These are phyloP conservation scores for Cyprinodon variegatus DNA, from an alignment of 2,113 vertebrate species.

Conservation along the genomic window DNA sequence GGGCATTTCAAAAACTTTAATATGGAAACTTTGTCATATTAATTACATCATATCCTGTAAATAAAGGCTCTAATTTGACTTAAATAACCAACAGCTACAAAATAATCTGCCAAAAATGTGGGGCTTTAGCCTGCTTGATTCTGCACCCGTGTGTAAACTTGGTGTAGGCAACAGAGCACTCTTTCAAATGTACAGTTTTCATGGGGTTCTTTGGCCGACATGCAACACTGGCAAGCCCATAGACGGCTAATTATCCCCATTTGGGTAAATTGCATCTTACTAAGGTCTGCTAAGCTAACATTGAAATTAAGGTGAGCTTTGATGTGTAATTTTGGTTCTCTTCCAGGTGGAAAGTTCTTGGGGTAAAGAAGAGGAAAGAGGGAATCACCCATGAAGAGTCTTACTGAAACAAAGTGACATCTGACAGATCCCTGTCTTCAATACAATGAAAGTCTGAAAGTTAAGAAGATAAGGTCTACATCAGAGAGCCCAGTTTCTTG, in stretches of 20 bases:
- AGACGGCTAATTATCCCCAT: conserved; percentile 42
- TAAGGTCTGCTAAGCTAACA: conserved; percentile 27
- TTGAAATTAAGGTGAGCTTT: conserved; percentile 10
- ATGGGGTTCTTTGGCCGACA: conserved; percentile 32
- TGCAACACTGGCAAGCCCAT: conserved; percentile 25
- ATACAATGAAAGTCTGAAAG: neutral
- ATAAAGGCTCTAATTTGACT: neutral
- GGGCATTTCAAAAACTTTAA: neutral
- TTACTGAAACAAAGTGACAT: conserved; percentile 6
- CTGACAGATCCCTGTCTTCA: neutral
- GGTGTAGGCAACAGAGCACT: conserved; percentile 11
- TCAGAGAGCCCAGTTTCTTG: neutral
- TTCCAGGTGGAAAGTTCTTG: conserved; percentile 29
- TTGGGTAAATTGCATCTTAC: conserved; percentile 38
- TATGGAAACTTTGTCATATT: neutral
- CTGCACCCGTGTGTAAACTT: neutral
- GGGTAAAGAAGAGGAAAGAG: neutral
- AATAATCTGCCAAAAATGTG: neutral
- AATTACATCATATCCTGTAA: neutral
- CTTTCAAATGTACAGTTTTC: conserved; percentile 36
- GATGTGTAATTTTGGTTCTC: conserved; percentile 19
- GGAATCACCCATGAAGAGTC: neutral
- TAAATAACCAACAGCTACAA: neutral
- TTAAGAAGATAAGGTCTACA: neutral
- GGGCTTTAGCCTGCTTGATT: neutral